Percentiles rank a stretch among this genome's conserved stretches.
Conservation (phyloP, 1,140 invertebrate species). For the Pseudobourletiella spinata region DNA sequence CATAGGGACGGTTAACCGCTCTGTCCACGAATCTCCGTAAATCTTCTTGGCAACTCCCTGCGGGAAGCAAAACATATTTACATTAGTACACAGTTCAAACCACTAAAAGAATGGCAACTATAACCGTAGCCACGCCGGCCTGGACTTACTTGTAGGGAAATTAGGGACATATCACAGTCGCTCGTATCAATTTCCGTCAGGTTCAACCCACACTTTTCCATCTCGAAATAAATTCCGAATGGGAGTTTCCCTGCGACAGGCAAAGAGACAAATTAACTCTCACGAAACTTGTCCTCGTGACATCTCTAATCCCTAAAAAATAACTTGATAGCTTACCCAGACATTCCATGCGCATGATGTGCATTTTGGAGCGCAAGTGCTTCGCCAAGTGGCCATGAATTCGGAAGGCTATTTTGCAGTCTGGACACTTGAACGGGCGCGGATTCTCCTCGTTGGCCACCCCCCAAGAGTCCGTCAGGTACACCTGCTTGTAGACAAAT, state of each 20-base stretch:
- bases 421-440: conserved; percentile 84
- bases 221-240: conserved; percentile 90
- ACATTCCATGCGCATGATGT: conserved; percentile 90
- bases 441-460: conserved; percentile 59
- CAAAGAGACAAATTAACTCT: not conserved
- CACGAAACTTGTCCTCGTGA: too few species aligned
- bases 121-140: not conserved
- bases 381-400: conserved; percentile 94
- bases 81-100: not conserved
- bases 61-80: too few species aligned
- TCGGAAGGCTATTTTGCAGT: conserved; percentile 91
- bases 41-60: conserved; percentile 33
- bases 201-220: conserved; percentile 80
- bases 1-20: conserved; percentile 20
- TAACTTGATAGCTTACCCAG: conserved; percentile 47
- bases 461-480: conserved; percentile 34
- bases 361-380: conserved; percentile 92
- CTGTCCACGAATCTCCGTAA: conserved; percentile 32
- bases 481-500: conserved; percentile 18
- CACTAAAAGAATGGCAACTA: not conserved
- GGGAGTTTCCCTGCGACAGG: conserved; percentile 63
- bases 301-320: too few species aligned
- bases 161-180: conserved; percentile 84
- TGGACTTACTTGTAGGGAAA: conserved; percentile 59
- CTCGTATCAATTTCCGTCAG: conserved; percentile 88